phyloP scores from a whole-genome alignment of 2,113 vertebrate species.

The Coryphaenoides rupestris region DNA sequence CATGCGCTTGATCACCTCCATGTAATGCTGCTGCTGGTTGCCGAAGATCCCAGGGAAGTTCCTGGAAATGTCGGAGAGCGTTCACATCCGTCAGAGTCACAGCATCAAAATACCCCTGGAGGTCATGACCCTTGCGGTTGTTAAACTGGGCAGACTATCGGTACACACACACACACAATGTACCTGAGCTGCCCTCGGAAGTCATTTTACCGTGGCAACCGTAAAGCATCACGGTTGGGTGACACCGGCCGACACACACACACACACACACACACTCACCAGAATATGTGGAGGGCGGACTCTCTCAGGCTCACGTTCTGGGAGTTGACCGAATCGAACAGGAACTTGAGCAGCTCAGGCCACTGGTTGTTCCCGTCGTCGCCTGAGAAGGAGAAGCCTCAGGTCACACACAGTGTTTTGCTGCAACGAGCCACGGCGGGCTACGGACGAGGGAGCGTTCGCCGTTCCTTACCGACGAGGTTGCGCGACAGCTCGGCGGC shows the following conservation, averaged over 20 bases:
- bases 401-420: neutral
- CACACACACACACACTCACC: no score
- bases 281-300: constrained; percentile 97
- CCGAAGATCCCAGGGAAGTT: constrained; percentile 99
- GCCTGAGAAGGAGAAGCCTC: constrained; percentile 64
- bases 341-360: constrained; percentile 95
- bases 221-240: no score
- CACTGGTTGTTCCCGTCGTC: constrained; percentile 98
- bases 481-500: constrained; percentile 94
- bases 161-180: no score
- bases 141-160: no score
- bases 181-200: no score
- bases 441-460: no score
- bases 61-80: constrained; percentile 63
- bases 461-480: constrained; percentile 81
- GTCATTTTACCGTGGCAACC: no score
- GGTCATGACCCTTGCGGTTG: no score
- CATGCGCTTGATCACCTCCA: constrained; percentile 98
- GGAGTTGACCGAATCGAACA: constrained; percentile 96
- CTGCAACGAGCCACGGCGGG: neutral
- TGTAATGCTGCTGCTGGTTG: constrained; percentile 97
- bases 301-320: constrained; percentile 86
- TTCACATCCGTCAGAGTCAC: no score
- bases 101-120: no score
- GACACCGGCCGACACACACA: no score